phyloP scores from a whole-genome alignment of 2,113 vertebrate species.

The Cochlearius cochlearius region DNA sequence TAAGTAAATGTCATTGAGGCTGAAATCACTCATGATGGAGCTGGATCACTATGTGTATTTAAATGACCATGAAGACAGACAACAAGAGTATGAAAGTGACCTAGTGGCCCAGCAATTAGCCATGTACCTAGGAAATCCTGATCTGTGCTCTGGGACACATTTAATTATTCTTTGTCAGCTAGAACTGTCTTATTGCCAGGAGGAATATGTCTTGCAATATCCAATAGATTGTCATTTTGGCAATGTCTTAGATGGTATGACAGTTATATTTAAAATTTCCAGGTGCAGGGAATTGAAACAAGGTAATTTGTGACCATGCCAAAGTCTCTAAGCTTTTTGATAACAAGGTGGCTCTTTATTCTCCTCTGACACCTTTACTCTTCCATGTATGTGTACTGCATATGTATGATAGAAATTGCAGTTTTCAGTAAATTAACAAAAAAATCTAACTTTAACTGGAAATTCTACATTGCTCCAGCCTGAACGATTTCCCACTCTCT shows the following conservation, averaged over 20 bases:
- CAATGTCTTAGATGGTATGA: background rate
- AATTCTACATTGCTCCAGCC: background rate
- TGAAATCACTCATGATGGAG: background rate
- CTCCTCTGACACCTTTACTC: background rate
- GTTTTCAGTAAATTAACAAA: background rate
- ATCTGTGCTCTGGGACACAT: background rate
- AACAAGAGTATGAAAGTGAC: background rate
- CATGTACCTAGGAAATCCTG: background rate
- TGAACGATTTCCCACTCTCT: slow-evolving; percentile 33
- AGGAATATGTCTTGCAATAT: background rate
- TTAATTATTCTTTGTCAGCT: background rate
- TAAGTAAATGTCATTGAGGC: background rate
- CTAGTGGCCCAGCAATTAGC: background rate
- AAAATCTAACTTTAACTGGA: background rate
- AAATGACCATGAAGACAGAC: background rate
- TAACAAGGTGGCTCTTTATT: background rate
- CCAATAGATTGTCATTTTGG: background rate
- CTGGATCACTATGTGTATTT: background rate
- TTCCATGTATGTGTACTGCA: background rate
- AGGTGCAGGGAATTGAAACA: background rate
- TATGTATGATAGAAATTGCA: background rate
- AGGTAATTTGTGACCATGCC: background rate
- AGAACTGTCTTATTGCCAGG: background rate
- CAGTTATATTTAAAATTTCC: background rate
- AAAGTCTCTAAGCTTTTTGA: background rate